Evolutionary conservation across 2,797 vertebrate genomes (phyloP).

Genomic region (Heterohyrax brucei): DNA sequence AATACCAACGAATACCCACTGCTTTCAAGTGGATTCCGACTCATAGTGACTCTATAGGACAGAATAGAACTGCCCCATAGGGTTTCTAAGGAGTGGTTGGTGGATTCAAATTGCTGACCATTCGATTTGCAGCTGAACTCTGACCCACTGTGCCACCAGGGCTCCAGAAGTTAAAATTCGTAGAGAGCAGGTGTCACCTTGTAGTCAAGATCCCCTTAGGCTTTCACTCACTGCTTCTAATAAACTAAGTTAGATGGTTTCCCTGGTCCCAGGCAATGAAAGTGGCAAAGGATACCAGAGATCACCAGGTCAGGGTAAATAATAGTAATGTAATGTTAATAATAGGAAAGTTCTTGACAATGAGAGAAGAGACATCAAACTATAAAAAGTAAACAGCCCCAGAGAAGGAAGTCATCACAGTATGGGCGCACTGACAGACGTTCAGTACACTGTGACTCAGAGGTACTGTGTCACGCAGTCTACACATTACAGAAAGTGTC

Average conservation of each 20-base stretch:
- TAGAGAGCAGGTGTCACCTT: neutral
- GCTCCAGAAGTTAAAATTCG: neutral
- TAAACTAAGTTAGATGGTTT: neutral
- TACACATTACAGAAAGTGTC: neutral
- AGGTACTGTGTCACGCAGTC: neutral
- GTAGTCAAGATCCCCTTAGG: neutral
- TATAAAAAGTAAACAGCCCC: neutral
- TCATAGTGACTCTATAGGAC: no score
- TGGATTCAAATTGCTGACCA: no score
- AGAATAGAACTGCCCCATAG: no score
- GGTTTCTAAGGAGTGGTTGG: no score
- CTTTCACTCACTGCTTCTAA: neutral
- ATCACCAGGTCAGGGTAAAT: neutral
- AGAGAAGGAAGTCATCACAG: neutral
- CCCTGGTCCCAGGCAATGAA: neutral
- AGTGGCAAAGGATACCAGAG: constrained; percentile 9
- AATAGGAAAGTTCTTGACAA: neutral
- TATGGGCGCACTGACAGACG: neutral
- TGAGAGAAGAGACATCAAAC: neutral
- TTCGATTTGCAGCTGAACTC: no score
- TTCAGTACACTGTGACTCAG: neutral
- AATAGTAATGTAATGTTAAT: neutral
- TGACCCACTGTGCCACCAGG: no score
- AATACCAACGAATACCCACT: neutral
- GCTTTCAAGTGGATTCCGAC: no score